phyloP scores from a whole-genome alignment of 1,140 invertebrate genomes.

The Limonius californicus region DNA sequence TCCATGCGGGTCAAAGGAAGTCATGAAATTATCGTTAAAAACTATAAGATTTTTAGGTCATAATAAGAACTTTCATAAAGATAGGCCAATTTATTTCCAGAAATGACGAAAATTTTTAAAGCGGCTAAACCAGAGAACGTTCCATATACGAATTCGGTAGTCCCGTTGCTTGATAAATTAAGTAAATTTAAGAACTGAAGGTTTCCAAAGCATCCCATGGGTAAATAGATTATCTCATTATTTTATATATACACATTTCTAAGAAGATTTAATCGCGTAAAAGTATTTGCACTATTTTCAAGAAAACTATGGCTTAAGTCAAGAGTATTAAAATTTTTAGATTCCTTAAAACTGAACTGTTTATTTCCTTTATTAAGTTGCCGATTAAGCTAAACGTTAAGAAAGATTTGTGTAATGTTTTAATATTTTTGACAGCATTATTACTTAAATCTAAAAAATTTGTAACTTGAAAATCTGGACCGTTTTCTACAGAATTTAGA shows the following conservation, averaged over 20 bases:
- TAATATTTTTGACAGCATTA: not conserved
- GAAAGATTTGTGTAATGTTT: not conserved
- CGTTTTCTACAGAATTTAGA: too few relatives aligned
- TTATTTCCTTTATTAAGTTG: not conserved
- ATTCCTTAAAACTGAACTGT: not conserved
- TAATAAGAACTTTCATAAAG: slow-evolving; percentile 4
- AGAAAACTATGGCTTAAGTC: not conserved
- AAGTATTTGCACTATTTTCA: not conserved
- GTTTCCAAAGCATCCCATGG: not conserved
- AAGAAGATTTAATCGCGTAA: not conserved
- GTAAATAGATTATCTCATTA: not conserved
- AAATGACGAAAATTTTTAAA: slow-evolving; percentile 8
- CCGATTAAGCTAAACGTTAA: not conserved
- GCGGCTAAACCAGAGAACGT: not conserved
- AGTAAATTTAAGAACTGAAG: not conserved
- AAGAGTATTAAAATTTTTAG: not conserved
- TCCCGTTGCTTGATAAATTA: not conserved
- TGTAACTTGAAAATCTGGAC: too few relatives aligned
- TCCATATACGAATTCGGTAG: slow-evolving; percentile 5
- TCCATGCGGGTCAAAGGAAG: not conserved
- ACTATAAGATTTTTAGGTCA: not conserved
- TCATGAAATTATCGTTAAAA: slow-evolving; percentile 10
- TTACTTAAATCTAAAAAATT: not conserved
- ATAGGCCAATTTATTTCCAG: not conserved
- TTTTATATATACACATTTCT: not conserved